A percentile compares a stretch with the other conserved stretches of the same genome.
These are phyloP conservation scores for Rhadina sibilatrix DNA, from an alignment of 2,113 vertebrate species.

Conservation along the genomic window DNA sequence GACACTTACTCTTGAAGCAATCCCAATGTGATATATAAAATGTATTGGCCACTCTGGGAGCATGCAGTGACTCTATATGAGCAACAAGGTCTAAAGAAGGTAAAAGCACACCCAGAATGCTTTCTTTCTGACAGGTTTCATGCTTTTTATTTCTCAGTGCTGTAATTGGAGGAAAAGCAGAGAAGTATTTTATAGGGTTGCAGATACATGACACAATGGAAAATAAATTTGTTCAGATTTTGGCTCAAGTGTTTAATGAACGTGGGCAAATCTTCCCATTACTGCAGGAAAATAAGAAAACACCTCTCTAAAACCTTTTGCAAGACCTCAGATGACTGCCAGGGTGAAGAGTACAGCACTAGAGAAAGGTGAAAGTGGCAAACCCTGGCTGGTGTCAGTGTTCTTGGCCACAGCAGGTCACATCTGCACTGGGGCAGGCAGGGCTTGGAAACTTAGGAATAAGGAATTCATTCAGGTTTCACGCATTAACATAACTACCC, in stretches of 20 bases:
- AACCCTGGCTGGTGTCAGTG: not conserved
- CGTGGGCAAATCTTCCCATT: not conserved
- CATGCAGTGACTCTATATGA: not conserved
- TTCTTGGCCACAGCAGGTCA: not conserved
- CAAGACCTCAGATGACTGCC: not conserved
- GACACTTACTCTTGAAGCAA: not conserved
- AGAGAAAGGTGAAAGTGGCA: not conserved
- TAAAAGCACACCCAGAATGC: not conserved
- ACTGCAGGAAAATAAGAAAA: not conserved
- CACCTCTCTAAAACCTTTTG: not conserved
- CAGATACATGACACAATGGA: not conserved
- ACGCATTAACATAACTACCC: fast-evolving
- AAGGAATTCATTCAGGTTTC: not conserved
- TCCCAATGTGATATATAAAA: not conserved
- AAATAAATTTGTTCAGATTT: not conserved
- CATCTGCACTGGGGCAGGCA: not conserved
- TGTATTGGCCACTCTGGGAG: not conserved
- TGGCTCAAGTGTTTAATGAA: not conserved
- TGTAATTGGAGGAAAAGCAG: not conserved
- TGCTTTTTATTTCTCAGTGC: not conserved
- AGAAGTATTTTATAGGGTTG: not conserved
- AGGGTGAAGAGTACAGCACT: not conserved
- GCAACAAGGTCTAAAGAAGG: not conserved
- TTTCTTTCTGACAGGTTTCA: not conserved
- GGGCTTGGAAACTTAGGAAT: not conserved